Evolutionary conservation across 2,113 vertebrate species (phyloP), one percentile per base, ranked within the genome.

Genomic region (Myiagra hebetior): DNA sequence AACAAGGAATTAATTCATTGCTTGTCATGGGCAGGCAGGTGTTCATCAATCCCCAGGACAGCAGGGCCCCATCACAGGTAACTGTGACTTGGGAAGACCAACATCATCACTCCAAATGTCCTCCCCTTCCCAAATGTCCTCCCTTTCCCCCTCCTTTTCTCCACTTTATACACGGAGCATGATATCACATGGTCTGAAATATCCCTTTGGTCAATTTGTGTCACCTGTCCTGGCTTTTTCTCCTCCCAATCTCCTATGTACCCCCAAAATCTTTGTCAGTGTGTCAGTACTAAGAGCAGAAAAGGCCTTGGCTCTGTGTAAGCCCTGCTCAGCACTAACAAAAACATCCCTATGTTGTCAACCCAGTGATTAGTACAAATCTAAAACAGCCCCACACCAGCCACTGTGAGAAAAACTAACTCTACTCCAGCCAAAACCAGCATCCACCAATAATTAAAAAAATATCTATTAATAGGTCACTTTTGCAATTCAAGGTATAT

Each of bases 331-430:
- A 68, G 31, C 46, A 44, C 22, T 3, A 68, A 23, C 26, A 68
- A 37, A 67, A 59, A 12, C 11, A 44, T 15, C 44, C 42, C 31
- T 31, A 1, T 9, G 3, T 42, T 42, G 31, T 30, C 35, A 35
- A 50, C 6, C 7, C 0, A 0, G 22, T 3, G 11, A 44, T 77
- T 17, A 33, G 17, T 15, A 52, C 6, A 77, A 44, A 77, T 13
- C 26, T 27, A 60, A 52, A 68, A 26, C 37, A 44, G 7, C 21
- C 14, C 44, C 31, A 35, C 7, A 42, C 13, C 37, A 50, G 14
- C 9, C 37, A 59, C 37, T 44, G 11, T 10, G 31, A 68, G 21
- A 46, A 68, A 68, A 44, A 52, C 27, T 44, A 42, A 75, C 31
- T 67, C 20, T 33, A 37, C 27, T 27, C 2, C 15, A 68, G 44